These are phyloP conservation scores for Aphrocallistes beatrix DNA, from an alignment of 37 sponge, comb jelly and placozoan genomes.

Conservation along the genomic window DNA sequence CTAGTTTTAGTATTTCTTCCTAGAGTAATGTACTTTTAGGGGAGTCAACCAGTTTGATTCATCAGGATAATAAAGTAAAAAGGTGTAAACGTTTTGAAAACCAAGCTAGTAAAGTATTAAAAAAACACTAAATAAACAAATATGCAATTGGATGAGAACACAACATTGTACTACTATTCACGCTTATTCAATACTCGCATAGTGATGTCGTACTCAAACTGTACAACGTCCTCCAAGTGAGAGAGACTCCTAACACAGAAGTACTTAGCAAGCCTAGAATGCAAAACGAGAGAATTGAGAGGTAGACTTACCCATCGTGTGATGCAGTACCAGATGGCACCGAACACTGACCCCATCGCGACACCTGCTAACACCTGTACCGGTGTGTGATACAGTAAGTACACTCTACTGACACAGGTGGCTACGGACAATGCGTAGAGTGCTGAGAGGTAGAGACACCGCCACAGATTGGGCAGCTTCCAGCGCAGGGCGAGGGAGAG, in stretches of 20 bases:
- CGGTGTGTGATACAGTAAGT: neutral
- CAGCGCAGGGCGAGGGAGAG: constrained; percentile 24
- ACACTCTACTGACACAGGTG: neutral
- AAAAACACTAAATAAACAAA: too few relatives aligned
- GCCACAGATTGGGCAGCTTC: neutral
- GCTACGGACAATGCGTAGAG: neutral
- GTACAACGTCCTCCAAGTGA: neutral
- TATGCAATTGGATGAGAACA: too few relatives aligned
- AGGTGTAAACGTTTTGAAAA: too few relatives aligned
- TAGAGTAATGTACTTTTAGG: too few relatives aligned
- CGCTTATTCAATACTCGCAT: neutral
- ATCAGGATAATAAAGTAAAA: too few relatives aligned
- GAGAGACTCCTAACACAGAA: neutral
- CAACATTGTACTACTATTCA: neutral
- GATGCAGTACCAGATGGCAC: neutral
- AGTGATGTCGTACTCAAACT: constrained; percentile 1
- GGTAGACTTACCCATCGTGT: neutral
- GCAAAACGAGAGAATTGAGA: neutral
- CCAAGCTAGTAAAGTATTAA: too few relatives aligned
- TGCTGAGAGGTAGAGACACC: neutral
- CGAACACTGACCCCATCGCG: neutral
- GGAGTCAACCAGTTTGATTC: too few relatives aligned
- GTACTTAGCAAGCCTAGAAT: neutral
- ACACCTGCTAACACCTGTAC: neutral
- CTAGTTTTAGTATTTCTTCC: too few relatives aligned